Conservation (phyloP, 2,888 invertebrate species). For the Fragum fragum region DNA sequence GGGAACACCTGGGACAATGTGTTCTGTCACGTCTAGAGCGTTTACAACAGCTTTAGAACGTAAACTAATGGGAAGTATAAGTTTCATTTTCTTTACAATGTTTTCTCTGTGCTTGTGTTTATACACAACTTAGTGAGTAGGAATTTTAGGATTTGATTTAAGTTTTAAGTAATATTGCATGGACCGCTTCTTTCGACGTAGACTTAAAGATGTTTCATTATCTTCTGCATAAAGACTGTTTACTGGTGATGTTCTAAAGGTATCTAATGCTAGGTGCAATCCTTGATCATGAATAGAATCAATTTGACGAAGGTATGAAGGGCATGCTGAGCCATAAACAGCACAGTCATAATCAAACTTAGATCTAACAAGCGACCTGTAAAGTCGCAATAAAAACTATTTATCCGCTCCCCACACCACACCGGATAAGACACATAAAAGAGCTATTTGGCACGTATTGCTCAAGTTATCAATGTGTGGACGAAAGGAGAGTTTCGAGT, state of each 20-base stretch:
- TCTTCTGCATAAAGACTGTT: constrained; percentile 47
- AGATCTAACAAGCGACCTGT: constrained; percentile 46
- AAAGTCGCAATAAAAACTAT: constrained; percentile 28
- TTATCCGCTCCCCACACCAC: constrained; percentile 49
- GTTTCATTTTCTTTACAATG: background rate
- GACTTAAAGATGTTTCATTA: constrained; percentile 32
- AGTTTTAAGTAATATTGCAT: constrained; percentile 32
- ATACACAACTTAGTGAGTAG: constrained; percentile 18
- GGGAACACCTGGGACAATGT: background rate
- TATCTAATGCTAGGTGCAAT: constrained; percentile 41
- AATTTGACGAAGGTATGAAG: constrained; percentile 45
- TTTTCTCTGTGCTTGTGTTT: background rate
- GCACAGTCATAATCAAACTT: constrained; percentile 61
- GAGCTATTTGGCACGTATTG: constrained; percentile 45
- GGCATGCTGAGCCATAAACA: constrained; percentile 56
- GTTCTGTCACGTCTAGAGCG: background rate
- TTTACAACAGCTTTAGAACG: constrained; percentile 22
- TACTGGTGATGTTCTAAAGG: constrained; percentile 50
- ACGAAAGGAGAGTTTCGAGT: constrained; percentile 49
- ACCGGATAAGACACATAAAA: constrained; percentile 49
- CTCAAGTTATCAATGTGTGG: constrained; percentile 46
- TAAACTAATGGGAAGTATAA: constrained; percentile 23
- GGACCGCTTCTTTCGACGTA: constrained; percentile 16
- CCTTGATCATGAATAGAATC: constrained; percentile 60
- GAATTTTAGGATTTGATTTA: constrained; percentile 16